These are phyloP conservation scores for Danionella cerebrum DNA, from an alignment of 2,113 vertebrate species.

Conservation along the genomic window DNA sequence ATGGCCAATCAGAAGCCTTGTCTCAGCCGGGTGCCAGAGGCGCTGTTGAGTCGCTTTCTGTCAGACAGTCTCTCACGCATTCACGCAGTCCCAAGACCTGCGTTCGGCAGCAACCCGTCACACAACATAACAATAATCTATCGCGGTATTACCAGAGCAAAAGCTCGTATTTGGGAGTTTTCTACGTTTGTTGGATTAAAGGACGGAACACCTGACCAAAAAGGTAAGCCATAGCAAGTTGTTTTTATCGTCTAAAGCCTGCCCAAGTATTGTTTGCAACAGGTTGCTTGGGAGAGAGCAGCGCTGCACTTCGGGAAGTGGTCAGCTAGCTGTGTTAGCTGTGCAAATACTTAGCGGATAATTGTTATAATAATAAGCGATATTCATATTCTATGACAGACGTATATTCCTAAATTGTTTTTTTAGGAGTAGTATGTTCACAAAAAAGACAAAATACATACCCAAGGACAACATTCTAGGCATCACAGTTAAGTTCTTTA, in stretches of 20 bases:
- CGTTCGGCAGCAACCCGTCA: conserved; percentile 8
- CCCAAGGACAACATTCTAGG: no score
- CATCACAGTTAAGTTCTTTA: no score
- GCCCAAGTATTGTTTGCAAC: conserved; percentile 57
- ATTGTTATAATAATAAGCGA: no score
- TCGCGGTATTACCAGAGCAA: not conserved
- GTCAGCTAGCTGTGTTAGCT: conserved; percentile 21
- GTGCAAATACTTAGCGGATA: not conserved
- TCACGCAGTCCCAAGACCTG: conserved; percentile 3
- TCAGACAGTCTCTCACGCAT: conserved; percentile 23
- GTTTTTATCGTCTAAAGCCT: not conserved
- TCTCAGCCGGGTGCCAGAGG: not conserved
- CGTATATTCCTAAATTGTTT: no score
- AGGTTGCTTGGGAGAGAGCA: conserved; percentile 50
- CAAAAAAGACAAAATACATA: no score
- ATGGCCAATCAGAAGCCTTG: conserved; percentile 10
- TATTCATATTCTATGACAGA: no score
- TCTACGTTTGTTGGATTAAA: not conserved
- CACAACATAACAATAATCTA: conserved; percentile 6
- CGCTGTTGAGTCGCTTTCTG: conserved; percentile 34
- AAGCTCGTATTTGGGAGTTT: not conserved
- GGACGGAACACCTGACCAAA: not conserved
- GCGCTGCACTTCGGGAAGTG: conserved; percentile 12
- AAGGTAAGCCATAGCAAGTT: conserved; percentile 1
- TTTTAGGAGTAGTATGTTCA: no score